Percentiles rank a stretch among this genome's conserved stretches.
Conservation (phyloP, 2,797 vertebrate species). For the Ispidina picta region DNA sequence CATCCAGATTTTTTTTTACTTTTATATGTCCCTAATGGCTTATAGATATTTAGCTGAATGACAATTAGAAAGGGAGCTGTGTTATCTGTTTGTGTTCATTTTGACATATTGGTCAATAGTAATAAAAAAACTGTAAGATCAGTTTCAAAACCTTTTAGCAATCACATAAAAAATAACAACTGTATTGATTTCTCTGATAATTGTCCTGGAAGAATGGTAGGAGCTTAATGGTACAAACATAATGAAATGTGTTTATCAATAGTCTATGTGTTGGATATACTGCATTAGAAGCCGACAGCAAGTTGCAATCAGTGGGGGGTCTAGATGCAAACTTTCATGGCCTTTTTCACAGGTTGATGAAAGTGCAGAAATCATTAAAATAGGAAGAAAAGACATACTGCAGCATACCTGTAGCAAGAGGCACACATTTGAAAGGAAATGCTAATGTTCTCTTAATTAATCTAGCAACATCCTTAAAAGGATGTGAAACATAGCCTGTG, state of each 20-base stretch:
- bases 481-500: slow-evolving; percentile 44
- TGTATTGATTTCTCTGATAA: slow-evolving; percentile 60
- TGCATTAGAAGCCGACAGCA: neutral
- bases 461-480: slow-evolving; percentile 61
- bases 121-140: slow-evolving; percentile 1
- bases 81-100: slow-evolving; percentile 53
- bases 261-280: neutral
- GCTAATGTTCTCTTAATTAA: neutral
- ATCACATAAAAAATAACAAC: slow-evolving; percentile 48
- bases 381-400: neutral
- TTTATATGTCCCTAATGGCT: slow-evolving; percentile 5
- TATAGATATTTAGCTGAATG: slow-evolving; percentile 44
- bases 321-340: slow-evolving; percentile 13
- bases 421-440: neutral
- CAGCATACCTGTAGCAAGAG: slow-evolving; percentile 1
- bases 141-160: slow-evolving; percentile 63
- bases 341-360: slow-evolving; percentile 8
- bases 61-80: slow-evolving; percentile 8
- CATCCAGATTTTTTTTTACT: neutral
- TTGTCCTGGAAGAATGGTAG: slow-evolving; percentile 45
- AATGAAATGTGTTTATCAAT: slow-evolving; percentile 63
- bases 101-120: slow-evolving; percentile 1
- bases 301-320: neutral
- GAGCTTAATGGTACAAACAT: slow-evolving; percentile 1
- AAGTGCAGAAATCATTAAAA: slow-evolving; percentile 10